phyloP scores from a whole-genome alignment of 2,113 vertebrate genomes.

The Ariopsis seemanni region DNA sequence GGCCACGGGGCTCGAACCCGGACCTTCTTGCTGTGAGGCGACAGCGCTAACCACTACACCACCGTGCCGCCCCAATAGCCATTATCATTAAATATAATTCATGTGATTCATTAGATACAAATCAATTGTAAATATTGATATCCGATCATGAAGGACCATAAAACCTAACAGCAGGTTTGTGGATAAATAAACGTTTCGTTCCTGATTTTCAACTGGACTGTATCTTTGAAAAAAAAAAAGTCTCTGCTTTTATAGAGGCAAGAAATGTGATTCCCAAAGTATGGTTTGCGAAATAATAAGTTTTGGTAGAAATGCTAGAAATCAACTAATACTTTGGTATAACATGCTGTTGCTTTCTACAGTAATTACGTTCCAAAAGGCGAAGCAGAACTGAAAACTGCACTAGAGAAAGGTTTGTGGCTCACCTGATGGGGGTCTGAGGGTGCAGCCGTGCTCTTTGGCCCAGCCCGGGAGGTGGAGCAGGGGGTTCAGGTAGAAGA shows the following conservation, averaged over 20 bases:
- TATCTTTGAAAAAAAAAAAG: not conserved
- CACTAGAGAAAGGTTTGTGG: not conserved
- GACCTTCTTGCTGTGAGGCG: no score
- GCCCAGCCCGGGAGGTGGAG: slow-evolving; percentile 95
- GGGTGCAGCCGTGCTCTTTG: slow-evolving; percentile 77
- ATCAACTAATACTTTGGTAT: not conserved
- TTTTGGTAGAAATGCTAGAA: not conserved
- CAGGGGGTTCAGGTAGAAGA: slow-evolving; percentile 91
- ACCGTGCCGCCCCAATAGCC: no score
- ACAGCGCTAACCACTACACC: no score
- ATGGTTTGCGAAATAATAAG: not conserved
- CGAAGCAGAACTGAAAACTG: not conserved
- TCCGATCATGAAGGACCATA: not conserved
- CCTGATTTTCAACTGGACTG: not conserved
- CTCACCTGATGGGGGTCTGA: slow-evolving; percentile 87
- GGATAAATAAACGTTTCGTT: not conserved
- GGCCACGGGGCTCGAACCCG: no score
- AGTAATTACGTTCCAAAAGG: not conserved
- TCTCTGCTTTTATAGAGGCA: not conserved
- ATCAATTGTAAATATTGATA: not conserved
- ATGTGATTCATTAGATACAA: not conserved
- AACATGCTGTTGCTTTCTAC: not conserved
- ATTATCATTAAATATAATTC: not conserved
- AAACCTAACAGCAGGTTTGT: not conserved
- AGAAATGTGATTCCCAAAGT: not conserved